These are phyloP conservation scores for Poliocrania exsul DNA, from an alignment of 2,797 vertebrate genomes.

Conservation along the genomic window DNA sequence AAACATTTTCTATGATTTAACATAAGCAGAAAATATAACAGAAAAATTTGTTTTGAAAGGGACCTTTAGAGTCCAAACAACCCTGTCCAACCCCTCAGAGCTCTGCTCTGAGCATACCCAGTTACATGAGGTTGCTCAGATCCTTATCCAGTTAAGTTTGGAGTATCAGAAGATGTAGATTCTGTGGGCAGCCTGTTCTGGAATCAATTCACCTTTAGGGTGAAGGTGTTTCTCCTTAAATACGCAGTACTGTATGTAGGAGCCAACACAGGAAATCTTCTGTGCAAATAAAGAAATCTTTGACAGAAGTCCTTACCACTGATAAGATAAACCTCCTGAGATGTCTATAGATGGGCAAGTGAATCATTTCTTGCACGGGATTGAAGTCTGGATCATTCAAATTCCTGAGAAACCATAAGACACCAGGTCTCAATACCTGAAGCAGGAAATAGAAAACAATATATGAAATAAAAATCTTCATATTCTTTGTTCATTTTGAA, in stretches of 20 bases:
- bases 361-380: conserved; percentile 98
- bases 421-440: conserved; percentile 93
- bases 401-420: conserved; percentile 97
- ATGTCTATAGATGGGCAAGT: conserved; percentile 94
- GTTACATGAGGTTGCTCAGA: background rate
- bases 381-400: conserved; percentile 98
- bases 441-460: background rate
- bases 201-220: background rate
- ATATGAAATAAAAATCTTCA: background rate
- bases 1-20: background rate
- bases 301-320: conserved; percentile 83
- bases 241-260: background rate
- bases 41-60: background rate
- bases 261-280: background rate
- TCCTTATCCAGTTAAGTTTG: background rate
- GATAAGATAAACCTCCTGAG: conserved; percentile 95
- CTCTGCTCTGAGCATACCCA: background rate
- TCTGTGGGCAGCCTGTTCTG: background rate
- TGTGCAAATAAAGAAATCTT: background rate
- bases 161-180: background rate
- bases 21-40: background rate
- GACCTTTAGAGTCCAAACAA: background rate
- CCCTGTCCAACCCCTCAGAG: background rate
- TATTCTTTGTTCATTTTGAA: background rate
- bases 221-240: background rate